These are phyloP conservation scores for Sylvicola fuscatus DNA, from an alignment of 2,888 invertebrate species.

Conservation along the genomic window DNA sequence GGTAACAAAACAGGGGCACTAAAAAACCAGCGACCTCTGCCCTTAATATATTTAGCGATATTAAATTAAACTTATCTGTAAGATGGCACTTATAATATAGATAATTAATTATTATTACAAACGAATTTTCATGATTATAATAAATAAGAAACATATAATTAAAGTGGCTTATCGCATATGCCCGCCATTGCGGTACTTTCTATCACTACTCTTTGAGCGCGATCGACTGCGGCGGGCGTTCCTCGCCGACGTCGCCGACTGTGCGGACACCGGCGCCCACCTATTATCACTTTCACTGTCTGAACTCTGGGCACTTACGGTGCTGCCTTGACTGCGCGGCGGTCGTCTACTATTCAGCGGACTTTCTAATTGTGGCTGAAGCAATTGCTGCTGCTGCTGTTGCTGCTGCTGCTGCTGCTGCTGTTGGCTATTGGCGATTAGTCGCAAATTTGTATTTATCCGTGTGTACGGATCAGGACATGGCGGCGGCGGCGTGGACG, in stretches of 20 bases:
- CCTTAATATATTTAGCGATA: no score
- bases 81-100: no score
- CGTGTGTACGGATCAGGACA: conserved; percentile 1
- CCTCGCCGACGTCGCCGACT: no score
- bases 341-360: conserved; percentile 4
- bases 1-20: no score
- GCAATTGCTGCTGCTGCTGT: conserved; percentile 7
- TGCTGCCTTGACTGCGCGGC: conserved; percentile 5
- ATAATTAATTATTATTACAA: no score
- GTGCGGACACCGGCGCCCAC: conserved; percentile 9
- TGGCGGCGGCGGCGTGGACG: conserved; percentile 11
- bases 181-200: conserved; percentile 9
- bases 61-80: no score
- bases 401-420: conserved; percentile 7
- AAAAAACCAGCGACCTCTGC: no score
- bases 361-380: conserved; percentile 5
- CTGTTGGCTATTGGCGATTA: neutral
- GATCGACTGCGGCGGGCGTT: conserved; percentile 12
- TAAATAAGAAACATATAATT: no score
- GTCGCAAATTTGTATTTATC: no score
- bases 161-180: conserved; percentile 3
- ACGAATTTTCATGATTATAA: no score
- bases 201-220: conserved; percentile 14
- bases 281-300: conserved; percentile 13
- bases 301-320: conserved; percentile 9